Evolutionary conservation across 2,888 invertebrate species (phyloP).

Genomic region (Eristalis intricaria): DNA sequence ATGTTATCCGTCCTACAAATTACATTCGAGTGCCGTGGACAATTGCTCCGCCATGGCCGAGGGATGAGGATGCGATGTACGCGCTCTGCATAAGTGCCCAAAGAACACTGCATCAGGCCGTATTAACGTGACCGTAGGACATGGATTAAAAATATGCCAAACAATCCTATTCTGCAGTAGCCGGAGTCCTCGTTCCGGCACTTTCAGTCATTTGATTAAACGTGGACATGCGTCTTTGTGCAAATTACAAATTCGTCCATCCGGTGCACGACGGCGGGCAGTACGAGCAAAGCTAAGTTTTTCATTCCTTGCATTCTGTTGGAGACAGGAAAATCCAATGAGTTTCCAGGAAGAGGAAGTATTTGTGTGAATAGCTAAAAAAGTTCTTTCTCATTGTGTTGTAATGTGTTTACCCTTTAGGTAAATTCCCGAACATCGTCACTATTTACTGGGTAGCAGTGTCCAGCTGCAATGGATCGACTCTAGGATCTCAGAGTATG

Average conservation of each 20-base stretch:
- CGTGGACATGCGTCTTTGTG: slow-evolving; percentile 28
- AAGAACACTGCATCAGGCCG: slow-evolving; percentile 23
- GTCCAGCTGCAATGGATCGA: no score
- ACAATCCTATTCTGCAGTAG: slow-evolving; percentile 15
- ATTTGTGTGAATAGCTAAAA: background rate
- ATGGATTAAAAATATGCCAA: slow-evolving; percentile 36
- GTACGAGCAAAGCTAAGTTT: background rate
- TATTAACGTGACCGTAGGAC: slow-evolving; percentile 36
- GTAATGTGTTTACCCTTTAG: background rate
- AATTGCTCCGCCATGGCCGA: slow-evolving; percentile 4
- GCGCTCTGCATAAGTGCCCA: slow-evolving; percentile 22
- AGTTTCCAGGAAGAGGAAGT: background rate
- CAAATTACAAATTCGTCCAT: slow-evolving; percentile 17
- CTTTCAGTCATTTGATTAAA: slow-evolving; percentile 38
- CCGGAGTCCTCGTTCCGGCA: background rate
- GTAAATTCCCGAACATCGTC: no score
- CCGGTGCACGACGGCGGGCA: background rate
- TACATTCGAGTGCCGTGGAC: slow-evolving; percentile 23
- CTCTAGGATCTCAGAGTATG: no score
- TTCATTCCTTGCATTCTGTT: background rate
- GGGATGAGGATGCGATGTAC: background rate
- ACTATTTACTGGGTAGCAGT: no score
- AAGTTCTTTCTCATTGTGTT: background rate
- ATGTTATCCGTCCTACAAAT: slow-evolving; percentile 48
- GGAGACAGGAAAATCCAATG: background rate